phyloP scores from a whole-genome alignment of 2,113 vertebrate genomes.

The Ophiodon elongatus region DNA sequence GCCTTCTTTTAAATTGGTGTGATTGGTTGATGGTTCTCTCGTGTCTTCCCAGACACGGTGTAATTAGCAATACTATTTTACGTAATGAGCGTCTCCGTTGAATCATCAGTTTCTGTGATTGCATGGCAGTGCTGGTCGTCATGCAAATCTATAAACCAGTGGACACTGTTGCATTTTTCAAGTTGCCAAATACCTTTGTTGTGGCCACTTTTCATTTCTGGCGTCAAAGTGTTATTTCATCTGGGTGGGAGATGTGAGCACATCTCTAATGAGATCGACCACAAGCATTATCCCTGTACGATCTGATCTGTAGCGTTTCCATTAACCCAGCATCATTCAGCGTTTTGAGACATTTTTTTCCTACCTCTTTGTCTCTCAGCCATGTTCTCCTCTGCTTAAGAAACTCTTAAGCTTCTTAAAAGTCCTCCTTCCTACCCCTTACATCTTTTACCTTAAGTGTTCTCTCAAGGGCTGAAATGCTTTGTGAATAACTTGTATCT shows the following conservation, averaged over 20 bases:
- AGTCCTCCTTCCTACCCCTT: too few relatives aligned
- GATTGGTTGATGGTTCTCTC: neutral
- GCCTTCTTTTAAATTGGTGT: neutral
- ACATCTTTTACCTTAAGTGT: neutral
- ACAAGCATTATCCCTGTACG: neutral
- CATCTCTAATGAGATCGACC: neutral
- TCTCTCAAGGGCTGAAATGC: neutral
- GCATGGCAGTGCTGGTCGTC: neutral
- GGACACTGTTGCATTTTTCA: too few relatives aligned
- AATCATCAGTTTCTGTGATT: neutral
- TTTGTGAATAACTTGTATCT: neutral
- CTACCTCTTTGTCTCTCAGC: too few relatives aligned
- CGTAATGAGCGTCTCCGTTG: too few relatives aligned
- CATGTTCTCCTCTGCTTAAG: too few relatives aligned
- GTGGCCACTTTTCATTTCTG: neutral
- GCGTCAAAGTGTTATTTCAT: neutral
- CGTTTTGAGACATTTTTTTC: neutral
- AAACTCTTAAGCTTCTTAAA: too few relatives aligned
- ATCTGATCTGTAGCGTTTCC: neutral
- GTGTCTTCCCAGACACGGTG: neutral
- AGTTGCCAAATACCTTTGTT: neutral
- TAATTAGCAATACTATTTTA: neutral
- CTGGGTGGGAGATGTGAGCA: too few relatives aligned
- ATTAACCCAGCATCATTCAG: neutral
- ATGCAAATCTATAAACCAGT: neutral